These are phyloP conservation scores for Melanotaenia boesemani DNA, from an alignment of 2,797 vertebrate genomes.

Conservation along the genomic window DNA sequence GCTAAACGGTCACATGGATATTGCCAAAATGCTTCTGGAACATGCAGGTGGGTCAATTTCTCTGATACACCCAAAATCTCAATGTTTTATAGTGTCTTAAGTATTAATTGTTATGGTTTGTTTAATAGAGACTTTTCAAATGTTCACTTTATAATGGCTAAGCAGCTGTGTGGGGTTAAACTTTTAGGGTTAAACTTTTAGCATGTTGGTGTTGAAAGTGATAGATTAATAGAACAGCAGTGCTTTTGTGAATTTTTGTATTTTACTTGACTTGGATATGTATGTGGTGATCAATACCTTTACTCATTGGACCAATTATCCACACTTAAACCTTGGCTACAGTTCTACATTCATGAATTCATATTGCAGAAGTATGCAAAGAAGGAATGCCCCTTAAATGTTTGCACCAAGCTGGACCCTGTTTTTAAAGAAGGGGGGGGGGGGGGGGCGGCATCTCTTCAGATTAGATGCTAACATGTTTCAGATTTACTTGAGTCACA, in stretches of 20 bases:
- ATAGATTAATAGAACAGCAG: background rate
- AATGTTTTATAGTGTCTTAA: background rate
- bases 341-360: background rate
- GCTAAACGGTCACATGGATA: slow-evolving; percentile 89
- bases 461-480: too few relatives aligned
- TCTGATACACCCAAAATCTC: background rate
- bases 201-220: background rate
- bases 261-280: background rate
- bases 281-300: background rate
- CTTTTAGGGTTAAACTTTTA: background rate
- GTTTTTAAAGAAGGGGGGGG: too few relatives aligned
- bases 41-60: slow-evolving; percentile 74
- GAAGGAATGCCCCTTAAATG: background rate
- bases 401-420: background rate
- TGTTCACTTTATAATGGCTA: background rate
- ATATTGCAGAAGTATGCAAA: background rate
- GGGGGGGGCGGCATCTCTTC: too few relatives aligned
- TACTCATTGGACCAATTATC: background rate
- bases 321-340: slow-evolving; percentile 1
- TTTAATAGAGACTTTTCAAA: background rate
- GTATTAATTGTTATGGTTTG: background rate
- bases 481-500: too few relatives aligned
- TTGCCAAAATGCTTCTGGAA: slow-evolving; percentile 92
- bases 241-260: background rate
- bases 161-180: background rate